phyloP scores from a whole-genome alignment of 53 echinoderm and acorn worm species.

The Luidia sarsii region DNA sequence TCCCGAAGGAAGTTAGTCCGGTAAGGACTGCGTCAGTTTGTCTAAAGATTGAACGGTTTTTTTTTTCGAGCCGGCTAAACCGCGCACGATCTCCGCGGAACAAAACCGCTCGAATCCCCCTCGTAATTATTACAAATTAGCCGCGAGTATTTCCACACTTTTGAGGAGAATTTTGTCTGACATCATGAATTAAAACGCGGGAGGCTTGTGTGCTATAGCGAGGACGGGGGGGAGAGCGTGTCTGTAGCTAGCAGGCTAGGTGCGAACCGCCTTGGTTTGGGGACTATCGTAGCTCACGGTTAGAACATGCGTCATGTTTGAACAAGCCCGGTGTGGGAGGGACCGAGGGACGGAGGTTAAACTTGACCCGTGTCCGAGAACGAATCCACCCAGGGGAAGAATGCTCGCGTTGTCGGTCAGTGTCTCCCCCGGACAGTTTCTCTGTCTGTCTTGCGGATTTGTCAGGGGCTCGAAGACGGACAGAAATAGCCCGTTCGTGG shows the following conservation, averaged over 20 bases:
- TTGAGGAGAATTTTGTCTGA: conserved; percentile 52
- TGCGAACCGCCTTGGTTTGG: too few relatives aligned
- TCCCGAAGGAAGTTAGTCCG: neutral
- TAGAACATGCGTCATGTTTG: conserved; percentile 49
- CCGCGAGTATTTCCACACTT: conserved; percentile 58
- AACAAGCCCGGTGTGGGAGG: conserved; percentile 24
- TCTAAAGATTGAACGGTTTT: conserved; percentile 10
- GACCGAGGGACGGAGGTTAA: neutral
- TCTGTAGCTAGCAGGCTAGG: conserved; percentile 24
- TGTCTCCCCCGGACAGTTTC: neutral
- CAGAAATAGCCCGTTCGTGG: too few relatives aligned
- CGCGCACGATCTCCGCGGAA: conserved; percentile 31
- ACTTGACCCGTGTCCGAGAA: conserved; percentile 54
- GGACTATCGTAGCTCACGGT: conserved; percentile 44
- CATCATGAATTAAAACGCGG: conserved; percentile 49
- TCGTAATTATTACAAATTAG: conserved; percentile 60
- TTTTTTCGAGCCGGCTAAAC: too few relatives aligned
- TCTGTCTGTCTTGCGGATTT: too few relatives aligned
- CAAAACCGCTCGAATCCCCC: conserved; percentile 25
- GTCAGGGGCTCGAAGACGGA: too few relatives aligned
- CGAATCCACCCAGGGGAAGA: conserved; percentile 8
- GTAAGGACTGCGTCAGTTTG: conserved; percentile 27
- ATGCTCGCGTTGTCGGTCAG: conserved; percentile 17
- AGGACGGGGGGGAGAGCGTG: conserved; percentile 25
- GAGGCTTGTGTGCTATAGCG: conserved; percentile 10